Evolutionary conservation across 2,888 invertebrate genomes (phyloP).

Genomic region (Leucoptera coffeella): DNA sequence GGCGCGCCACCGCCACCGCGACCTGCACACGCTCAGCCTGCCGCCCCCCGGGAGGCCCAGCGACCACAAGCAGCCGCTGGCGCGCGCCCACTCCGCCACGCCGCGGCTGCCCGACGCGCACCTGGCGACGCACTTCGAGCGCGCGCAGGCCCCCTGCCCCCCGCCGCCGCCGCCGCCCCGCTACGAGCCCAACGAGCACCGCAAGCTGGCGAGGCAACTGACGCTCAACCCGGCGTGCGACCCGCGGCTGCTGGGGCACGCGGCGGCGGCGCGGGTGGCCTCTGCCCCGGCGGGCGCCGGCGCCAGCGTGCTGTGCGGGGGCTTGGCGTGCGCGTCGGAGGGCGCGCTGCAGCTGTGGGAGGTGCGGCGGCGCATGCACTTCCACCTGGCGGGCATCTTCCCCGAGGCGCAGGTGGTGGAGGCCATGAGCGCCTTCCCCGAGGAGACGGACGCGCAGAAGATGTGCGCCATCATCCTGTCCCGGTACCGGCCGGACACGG

Average conservation of each 20-base stretch:
- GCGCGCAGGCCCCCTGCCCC: constrained; percentile 27
- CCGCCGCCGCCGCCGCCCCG: constrained; percentile 14
- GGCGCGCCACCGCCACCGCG: constrained; percentile 69
- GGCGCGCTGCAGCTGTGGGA: constrained; percentile 53
- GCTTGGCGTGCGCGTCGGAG: too few relatives aligned
- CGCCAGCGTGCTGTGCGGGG: too few relatives aligned
- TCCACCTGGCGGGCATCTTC: constrained; percentile 84
- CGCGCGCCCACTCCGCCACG: constrained; percentile 62
- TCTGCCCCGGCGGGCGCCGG: constrained; percentile 61
- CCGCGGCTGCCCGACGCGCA: constrained; percentile 30
- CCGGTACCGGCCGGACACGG: constrained; percentile 57
- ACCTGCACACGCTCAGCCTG: constrained; percentile 62
- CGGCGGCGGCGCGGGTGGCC: constrained; percentile 60
- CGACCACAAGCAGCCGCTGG: constrained; percentile 57
- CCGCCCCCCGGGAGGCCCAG: constrained; percentile 41
- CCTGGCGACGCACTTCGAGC: constrained; percentile 39
- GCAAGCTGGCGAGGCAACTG: constrained; percentile 72
- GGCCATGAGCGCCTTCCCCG: constrained; percentile 83
- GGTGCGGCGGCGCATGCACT: constrained; percentile 72
- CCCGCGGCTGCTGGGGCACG: constrained; percentile 52
- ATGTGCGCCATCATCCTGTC: constrained; percentile 82
- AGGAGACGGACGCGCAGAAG: constrained; percentile 82
- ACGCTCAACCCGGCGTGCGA: constrained; percentile 81
- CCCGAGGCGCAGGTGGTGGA: constrained; percentile 84
- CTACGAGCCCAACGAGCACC: constrained; percentile 58